Conservation (phyloP, 2,888 invertebrate species). For the Lampropteryx suffumata region DNA sequence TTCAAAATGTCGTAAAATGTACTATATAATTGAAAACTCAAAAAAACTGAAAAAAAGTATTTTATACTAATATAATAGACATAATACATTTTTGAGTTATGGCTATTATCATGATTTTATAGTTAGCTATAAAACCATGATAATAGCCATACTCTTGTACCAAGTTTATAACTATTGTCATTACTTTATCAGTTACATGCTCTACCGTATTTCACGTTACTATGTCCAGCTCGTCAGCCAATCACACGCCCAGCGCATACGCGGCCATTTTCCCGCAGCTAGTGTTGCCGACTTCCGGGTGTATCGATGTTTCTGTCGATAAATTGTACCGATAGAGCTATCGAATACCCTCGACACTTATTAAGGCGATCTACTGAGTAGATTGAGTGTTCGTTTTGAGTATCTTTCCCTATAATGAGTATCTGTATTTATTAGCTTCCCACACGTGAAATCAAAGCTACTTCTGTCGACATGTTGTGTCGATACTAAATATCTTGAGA, state of each 20-base stretch:
- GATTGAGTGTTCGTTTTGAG: conserved; percentile 38
- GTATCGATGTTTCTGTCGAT: conserved; percentile 39
- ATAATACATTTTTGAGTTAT: too few relatives aligned
- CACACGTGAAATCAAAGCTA: conserved; percentile 16
- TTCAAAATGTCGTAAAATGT: too few relatives aligned
- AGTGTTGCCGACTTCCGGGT: conserved; percentile 41
- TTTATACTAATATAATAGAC: too few relatives aligned
- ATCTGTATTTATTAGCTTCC: conserved; percentile 9
- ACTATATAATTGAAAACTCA: too few relatives aligned
- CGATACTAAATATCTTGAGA: conserved; percentile 15
- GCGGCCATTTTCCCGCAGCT: conserved; percentile 52
- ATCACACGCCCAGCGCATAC: conserved; percentile 37
- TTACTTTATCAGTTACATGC: background rate
- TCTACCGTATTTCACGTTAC: conserved; percentile 13
- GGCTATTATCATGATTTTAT: too few relatives aligned
- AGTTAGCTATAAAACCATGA: too few relatives aligned
- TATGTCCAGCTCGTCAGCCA: conserved; percentile 41
- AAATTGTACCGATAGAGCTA: conserved; percentile 42
- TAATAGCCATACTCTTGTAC: too few relatives aligned
- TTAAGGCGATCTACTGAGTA: conserved; percentile 38
- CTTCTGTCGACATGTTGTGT: conserved; percentile 10
- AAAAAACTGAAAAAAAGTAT: too few relatives aligned
- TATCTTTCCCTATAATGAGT: conserved; percentile 8
- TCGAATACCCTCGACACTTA: conserved; percentile 43
- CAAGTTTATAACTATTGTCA: too few relatives aligned